Evolutionary conservation across 2,113 vertebrate species (phyloP).

Genomic region (Erythrocebus patas): DNA sequence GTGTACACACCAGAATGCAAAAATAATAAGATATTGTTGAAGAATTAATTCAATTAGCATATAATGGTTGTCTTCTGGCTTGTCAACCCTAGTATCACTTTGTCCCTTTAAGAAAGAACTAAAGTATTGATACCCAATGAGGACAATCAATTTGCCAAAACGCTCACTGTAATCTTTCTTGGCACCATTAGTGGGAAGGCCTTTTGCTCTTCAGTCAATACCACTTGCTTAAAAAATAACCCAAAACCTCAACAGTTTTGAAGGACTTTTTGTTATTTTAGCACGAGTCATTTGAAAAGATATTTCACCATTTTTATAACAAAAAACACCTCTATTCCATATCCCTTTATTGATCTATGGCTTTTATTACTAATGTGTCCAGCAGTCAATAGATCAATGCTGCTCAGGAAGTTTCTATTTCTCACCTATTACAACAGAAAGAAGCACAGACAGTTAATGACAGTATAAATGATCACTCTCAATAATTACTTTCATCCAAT

Average conservation of each 20-base stretch:
- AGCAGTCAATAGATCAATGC: not conserved
- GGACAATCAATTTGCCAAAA: constrained; percentile 69
- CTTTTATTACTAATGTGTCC: not conserved
- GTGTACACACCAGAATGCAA: not conserved
- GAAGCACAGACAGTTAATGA: not conserved
- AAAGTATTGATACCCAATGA: constrained; percentile 45
- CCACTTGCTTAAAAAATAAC: not conserved
- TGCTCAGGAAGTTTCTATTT: not conserved
- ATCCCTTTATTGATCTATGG: not conserved
- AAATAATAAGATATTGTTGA: not conserved
- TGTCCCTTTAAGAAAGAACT: constrained; percentile 52
- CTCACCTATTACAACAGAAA: not conserved
- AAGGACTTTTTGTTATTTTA: constrained; percentile 18
- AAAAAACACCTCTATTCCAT: not conserved
- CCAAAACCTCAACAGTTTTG: not conserved
- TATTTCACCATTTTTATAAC: not conserved
- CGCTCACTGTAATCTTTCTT: not conserved
- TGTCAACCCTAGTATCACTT: not conserved
- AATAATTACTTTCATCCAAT: not conserved
- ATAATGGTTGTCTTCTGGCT: not conserved
- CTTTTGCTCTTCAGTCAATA: not conserved
- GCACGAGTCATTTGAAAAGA: not conserved
- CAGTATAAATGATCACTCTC: not conserved
- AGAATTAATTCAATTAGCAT: not conserved
- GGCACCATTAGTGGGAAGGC: not conserved